phyloP scores from a whole-genome alignment of 2,888 invertebrate species.

The Agrochola lota region DNA sequence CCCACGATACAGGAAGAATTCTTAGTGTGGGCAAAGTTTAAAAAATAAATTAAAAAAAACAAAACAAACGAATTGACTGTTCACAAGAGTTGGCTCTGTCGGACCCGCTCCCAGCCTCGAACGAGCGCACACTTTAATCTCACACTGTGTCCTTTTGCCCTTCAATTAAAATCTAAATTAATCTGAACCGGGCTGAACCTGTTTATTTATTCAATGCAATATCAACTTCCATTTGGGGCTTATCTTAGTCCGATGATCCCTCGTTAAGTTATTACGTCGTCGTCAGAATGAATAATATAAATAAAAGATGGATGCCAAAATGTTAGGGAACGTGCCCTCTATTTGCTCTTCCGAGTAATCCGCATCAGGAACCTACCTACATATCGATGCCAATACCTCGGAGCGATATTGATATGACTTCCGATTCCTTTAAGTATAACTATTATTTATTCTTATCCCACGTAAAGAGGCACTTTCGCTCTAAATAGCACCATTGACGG shows the following conservation, averaged over 20 bases:
- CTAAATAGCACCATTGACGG: conserved; percentile 87
- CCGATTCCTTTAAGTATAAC: conserved; percentile 55
- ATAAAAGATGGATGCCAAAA: conserved; percentile 37
- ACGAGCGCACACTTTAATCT: conserved; percentile 43
- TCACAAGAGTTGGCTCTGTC: conserved; percentile 30
- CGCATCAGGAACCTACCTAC: conserved; percentile 22
- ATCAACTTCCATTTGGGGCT: conserved; percentile 39
- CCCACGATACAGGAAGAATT: too few species aligned
- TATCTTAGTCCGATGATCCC: conserved; percentile 23
- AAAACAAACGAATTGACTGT: conserved; percentile 50
- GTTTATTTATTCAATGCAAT: conserved; percentile 57
- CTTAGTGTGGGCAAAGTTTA: too few species aligned
- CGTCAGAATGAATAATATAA: conserved; percentile 26
- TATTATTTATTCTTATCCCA: conserved; percentile 66
- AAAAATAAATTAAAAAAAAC: too few species aligned
- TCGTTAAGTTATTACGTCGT: conserved; percentile 33
- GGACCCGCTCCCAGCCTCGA: conserved; percentile 12
- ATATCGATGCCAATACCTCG: conserved; percentile 14
- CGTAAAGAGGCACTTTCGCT: conserved; percentile 73
- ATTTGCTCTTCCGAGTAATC: conserved; percentile 35
- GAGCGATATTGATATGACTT: conserved; percentile 37
- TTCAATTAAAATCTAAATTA: conserved; percentile 60
- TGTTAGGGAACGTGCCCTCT: conserved; percentile 14
- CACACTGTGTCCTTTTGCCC: conserved; percentile 33
- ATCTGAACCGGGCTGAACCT: conserved; percentile 40